Base-by-base conservation (phyloP, 2,113 vertebrate species). In the Melanerpes formicivorus region DNA sequence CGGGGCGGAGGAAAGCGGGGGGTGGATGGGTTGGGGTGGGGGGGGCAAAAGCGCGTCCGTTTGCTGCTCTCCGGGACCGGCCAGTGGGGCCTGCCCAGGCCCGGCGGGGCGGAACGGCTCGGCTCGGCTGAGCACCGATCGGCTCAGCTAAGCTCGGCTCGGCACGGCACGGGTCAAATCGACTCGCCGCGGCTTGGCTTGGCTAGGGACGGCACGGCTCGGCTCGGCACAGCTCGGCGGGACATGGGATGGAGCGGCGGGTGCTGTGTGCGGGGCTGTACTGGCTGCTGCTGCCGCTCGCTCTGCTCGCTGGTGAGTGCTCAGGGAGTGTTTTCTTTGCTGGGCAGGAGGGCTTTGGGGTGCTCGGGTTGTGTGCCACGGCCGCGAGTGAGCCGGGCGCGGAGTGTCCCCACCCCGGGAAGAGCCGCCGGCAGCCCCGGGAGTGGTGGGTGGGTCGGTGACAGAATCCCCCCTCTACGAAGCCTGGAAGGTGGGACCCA, bases 291-390 rank as follows among this genome's bases (percentile, higher is more conserved):
- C 92, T 93, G 88, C 92, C 92, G 69, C 80, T 91, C 64, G 54
- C 88, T 60, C 88, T 93, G 80, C 92, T 94, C 16, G 92, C 92
- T 89, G 92, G 92, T 91, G 71, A 88, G 92, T 91, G 44, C n/a
- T 34, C 15, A 23, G 48, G 11, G n/a, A 30, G 26, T 19, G 40
- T 27, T 40, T 22, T 34, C 25, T 26, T 66, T 27, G 15, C 23
- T 25, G 15, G 60, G 32, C 22, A 5, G 37, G 37, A 26, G 4
- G 52, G 50, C 18, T 26, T 21, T 29, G 40, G 63, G 63, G 63
- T 16, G 76, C 10, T 34, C 34, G 21, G 60, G 26, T 15, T 55
- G 15, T 55, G 54, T 55, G 25, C 26, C 54, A 21, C 48, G 48
- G 48, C 54, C 54, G 16, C 54, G 54, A 26, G 26, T 55, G 54